phyloP scores from a whole-genome alignment of 2,888 invertebrate genomes.

The Pantelozetes paolii region DNA sequence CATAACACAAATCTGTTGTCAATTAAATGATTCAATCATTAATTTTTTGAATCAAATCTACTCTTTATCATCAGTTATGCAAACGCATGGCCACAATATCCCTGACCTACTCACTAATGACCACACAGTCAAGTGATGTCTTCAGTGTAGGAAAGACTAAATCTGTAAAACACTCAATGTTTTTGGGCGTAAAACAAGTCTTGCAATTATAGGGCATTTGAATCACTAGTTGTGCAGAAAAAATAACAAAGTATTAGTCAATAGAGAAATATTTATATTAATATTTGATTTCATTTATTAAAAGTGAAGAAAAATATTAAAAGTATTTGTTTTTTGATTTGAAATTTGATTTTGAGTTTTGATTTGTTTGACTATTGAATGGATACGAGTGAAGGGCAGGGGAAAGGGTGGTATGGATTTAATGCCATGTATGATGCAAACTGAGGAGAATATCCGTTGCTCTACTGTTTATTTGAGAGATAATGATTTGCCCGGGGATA shows the following conservation, averaged over 20 bases:
- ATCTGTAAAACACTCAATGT: neutral
- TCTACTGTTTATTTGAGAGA: too few species aligned
- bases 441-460: too few species aligned
- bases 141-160: neutral
- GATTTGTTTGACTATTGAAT: neutral
- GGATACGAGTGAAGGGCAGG: too few species aligned
- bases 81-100: neutral
- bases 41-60: neutral
- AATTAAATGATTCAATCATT: neutral
- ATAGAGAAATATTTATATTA: neutral
- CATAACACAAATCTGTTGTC: neutral
- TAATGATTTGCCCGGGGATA: too few species aligned
- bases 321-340: neutral
- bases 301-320: neutral
- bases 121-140: conserved; percentile 3
- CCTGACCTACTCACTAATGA: conserved; percentile 29
- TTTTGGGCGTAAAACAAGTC: conserved; percentile 11
- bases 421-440: too few species aligned
- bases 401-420: too few species aligned
- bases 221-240: neutral
- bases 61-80: neutral
- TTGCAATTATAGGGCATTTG: conserved; percentile 12
- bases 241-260: neutral
- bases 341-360: neutral
- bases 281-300: too few species aligned